Percentiles rank a stretch among this genome's conserved stretches.
These are phyloP conservation scores for Parotia lawesii DNA, from an alignment of 2,113 vertebrate genomes.

Conservation along the genomic window DNA sequence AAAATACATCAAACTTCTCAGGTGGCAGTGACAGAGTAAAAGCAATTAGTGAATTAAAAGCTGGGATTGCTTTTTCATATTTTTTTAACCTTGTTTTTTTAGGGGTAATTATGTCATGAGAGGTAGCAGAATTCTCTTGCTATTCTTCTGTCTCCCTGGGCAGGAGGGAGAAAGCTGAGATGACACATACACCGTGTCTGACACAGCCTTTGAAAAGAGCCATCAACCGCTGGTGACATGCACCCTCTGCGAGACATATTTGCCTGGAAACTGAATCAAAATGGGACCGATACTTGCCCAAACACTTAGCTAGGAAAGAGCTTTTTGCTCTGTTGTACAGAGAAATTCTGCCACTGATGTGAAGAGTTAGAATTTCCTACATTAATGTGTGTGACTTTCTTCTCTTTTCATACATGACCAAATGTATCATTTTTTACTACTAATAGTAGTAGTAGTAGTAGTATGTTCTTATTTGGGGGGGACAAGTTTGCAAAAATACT, in stretches of 20 bases:
- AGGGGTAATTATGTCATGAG: not conserved
- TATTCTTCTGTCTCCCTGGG: not conserved
- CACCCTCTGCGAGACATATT: not conserved
- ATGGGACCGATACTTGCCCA: not conserved
- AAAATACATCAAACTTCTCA: not conserved
- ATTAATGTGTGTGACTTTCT: not conserved
- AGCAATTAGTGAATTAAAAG: not conserved
- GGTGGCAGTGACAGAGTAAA: not conserved
- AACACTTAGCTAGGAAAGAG: not conserved
- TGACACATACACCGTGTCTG: not conserved
- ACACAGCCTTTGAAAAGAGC: not conserved
- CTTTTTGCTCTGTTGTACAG: not conserved
- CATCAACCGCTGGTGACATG: not conserved
- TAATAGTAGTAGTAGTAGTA: not conserved
- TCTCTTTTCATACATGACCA: not conserved
- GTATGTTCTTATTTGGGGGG: not conserved
- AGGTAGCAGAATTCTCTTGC: not conserved
- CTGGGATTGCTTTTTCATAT: not conserved
- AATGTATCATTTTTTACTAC: not conserved
- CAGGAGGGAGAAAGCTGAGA: fast-evolving
- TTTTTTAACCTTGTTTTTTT: not conserved
- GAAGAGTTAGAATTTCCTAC: not conserved
- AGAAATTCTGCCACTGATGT: not conserved
- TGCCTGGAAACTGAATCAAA: not conserved
- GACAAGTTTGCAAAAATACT: not conserved